Evolutionary conservation across 2,797 vertebrate species (phyloP), one percentile per base, ranked within the genome.

Genomic region (Hydrolagus colliei): DNA sequence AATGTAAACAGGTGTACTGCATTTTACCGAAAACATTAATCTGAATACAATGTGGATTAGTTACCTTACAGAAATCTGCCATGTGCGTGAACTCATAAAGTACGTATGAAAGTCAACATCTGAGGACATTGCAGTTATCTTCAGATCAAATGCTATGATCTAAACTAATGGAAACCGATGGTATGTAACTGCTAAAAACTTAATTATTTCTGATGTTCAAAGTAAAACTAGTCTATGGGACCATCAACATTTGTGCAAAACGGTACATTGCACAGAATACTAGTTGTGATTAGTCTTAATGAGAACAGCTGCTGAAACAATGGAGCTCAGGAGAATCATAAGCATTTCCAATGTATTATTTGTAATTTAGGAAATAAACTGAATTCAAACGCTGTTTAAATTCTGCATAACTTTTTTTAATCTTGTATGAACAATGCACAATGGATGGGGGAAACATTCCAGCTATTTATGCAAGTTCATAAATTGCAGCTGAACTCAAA

Each of bases 321-420:
- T 16, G 14, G 16, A 63, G 41, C 41, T 52, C 1, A 16, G 68
- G 32, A 77, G n/a, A 61, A 77, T n/a, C 18, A 63, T 67, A 13
- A 35, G 27, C 63, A 80, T 82, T 82, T 68, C 12, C 22, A 82
- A 27, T 27, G 16, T 18, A 67, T 18, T 18, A 82, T 52, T 9
- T 80, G 16, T 12, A 65, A 12, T 63, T 79, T 79, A 62, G 41
- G 41, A 52, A 52, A 63, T 77, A n/a, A 59, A 77, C 20, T 82
- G 65, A 35, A 10, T 63, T 35, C 9, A 80, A 32, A 82, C 67
- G 65, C 59, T 82, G 27, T 82, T 82, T 82, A 84, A 84, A 84
- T 84, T 68, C 18, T 68, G 62, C 65, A 35, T 41, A 68, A 68
- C 8, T 11, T 84, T 84, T 41, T 68, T 35, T 65, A 16, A 20